Percentiles rank a stretch among this genome's conserved stretches.
phyloP scores from a whole-genome alignment of 2,797 vertebrate genomes.

The Cyprinella venusta region DNA sequence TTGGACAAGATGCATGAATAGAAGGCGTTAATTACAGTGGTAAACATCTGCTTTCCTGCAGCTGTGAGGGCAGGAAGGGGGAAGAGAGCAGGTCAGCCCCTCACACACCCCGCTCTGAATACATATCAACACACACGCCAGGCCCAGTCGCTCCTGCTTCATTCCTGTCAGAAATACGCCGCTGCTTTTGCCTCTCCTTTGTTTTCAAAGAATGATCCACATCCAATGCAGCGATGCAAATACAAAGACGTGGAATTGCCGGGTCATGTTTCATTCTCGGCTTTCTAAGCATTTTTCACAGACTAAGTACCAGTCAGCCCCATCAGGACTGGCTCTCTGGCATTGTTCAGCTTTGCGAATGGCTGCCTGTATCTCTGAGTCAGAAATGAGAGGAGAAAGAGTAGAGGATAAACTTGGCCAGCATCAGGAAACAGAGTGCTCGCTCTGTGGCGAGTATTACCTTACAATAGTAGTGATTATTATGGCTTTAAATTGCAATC shows the following conservation, averaged over 20 bases:
- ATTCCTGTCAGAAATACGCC: background rate
- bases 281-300: conserved; percentile 37
- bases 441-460: conserved; percentile 60
- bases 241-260: conserved; percentile 37
- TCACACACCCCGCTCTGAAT: conserved; percentile 44
- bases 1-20: conserved; percentile 65
- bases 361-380: conserved; percentile 45
- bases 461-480: conserved; percentile 61
- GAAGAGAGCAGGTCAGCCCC: conserved; percentile 37
- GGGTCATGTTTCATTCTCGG: conserved; percentile 46
- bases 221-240: conserved; percentile 43
- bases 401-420: conserved; percentile 51
- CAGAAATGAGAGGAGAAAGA: conserved; percentile 57
- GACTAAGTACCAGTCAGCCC: conserved; percentile 36
- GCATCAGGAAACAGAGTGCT: conserved; percentile 52
- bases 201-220: conserved; percentile 25
- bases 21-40: conserved; percentile 66
- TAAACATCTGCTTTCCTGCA: conserved; percentile 76
- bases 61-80: conserved; percentile 62
- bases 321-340: conserved; percentile 36
- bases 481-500: conserved; percentile 60
- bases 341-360: conserved; percentile 48
- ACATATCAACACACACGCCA: conserved; percentile 43
- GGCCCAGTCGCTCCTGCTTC: conserved; percentile 13
- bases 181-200: conserved; percentile 21